Conservation (phyloP, 2,113 vertebrate species). For the Phylloscopus whistleri region DNA sequence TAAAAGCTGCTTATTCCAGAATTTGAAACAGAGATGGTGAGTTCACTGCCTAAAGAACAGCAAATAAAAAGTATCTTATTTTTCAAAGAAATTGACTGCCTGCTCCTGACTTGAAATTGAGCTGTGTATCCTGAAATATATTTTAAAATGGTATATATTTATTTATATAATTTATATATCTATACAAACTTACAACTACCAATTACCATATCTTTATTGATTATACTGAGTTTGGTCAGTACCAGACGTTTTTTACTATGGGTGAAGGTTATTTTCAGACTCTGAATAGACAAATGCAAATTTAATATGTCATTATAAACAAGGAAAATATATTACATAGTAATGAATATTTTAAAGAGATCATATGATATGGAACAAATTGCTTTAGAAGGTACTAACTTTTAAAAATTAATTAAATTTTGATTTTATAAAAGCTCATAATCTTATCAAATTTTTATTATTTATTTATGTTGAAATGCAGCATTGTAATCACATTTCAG, state of each 20-base stretch:
- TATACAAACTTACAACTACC: background rate
- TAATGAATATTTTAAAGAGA: background rate
- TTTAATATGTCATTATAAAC: background rate
- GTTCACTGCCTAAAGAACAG: background rate
- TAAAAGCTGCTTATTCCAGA: conserved; percentile 40
- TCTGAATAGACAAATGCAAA: background rate
- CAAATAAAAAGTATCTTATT: background rate
- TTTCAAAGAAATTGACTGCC: background rate
- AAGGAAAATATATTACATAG: background rate
- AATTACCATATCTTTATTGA: background rate
- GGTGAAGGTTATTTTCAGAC: background rate
- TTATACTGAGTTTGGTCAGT: background rate
- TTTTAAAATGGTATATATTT: background rate
- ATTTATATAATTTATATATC: background rate
- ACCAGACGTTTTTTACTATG: background rate
- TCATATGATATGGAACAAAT: background rate
- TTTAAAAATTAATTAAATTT: background rate
- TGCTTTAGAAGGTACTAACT: background rate
- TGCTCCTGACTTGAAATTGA: background rate
- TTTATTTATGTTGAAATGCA: conserved; percentile 4
- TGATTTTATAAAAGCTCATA: background rate
- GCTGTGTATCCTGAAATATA: background rate
- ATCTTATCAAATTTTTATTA: background rate
- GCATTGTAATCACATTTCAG: background rate
- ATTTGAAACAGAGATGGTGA: background rate